These are phyloP conservation scores for Buceros bicornis DNA, from an alignment of 2,797 vertebrate species.

Conservation along the genomic window DNA sequence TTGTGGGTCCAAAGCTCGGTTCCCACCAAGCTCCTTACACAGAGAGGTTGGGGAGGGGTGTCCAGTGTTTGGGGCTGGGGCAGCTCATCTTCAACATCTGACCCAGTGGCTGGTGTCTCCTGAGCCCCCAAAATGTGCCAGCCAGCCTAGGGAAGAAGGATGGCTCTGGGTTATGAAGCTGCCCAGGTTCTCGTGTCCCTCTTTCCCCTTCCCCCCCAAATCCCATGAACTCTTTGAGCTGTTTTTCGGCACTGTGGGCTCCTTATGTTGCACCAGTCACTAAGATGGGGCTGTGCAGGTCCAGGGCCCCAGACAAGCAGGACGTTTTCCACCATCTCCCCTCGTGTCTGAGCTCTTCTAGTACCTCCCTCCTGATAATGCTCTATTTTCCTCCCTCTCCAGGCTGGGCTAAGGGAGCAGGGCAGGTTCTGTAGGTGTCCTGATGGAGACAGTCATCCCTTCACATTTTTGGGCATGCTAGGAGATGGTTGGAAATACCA, in stretches of 20 bases:
- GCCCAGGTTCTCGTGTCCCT: not conserved
- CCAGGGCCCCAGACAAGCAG: not conserved
- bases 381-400: not conserved
- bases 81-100: not conserved
- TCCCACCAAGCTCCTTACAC: not conserved
- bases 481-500: not conserved
- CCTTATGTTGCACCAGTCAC: not conserved
- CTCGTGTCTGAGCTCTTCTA: not conserved
- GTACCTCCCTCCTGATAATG: not conserved
- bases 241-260: not conserved
- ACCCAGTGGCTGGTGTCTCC: not conserved
- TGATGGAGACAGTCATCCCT: not conserved
- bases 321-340: not conserved
- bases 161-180: not conserved
- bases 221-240: not conserved
- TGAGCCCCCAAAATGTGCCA: fast-evolving
- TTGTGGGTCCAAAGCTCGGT: not conserved
- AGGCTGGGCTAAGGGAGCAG: fast-evolving
- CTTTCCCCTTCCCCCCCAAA: not conserved
- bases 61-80: fast-evolving
- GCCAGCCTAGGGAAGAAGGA: not conserved
- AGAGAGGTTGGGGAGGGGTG: too few relatives aligned
- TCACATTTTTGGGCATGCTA: fast-evolving
- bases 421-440: fast-evolving
- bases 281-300: not conserved